Evolutionary conservation across 2,113 vertebrate species (phyloP).

Genomic region (Ophthalmolycus amberensis): DNA sequence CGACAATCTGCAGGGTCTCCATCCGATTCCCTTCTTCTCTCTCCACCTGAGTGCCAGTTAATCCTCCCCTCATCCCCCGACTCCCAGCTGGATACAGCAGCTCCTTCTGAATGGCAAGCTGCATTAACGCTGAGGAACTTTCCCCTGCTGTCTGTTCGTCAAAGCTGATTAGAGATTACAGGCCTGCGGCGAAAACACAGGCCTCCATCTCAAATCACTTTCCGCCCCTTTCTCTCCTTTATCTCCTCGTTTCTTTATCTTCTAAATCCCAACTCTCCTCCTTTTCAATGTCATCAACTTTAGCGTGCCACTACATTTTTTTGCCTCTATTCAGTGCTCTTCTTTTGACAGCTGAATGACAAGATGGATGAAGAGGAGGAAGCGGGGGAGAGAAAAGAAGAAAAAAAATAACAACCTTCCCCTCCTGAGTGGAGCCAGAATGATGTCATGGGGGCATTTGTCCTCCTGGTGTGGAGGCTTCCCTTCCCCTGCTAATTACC

Average conservation of each 20-base stretch:
- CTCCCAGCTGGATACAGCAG: slow-evolving; percentile 75
- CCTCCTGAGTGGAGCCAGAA: slow-evolving; percentile 71
- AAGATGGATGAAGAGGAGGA: slow-evolving; percentile 61
- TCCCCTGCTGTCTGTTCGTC: slow-evolving; percentile 76
- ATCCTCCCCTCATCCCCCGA: slow-evolving; percentile 76
- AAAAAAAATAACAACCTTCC: slow-evolving; percentile 35
- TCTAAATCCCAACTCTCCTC: slow-evolving; percentile 62
- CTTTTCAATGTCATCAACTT: slow-evolving; percentile 74
- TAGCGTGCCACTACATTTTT: slow-evolving; percentile 40
- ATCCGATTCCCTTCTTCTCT: slow-evolving; percentile 76
- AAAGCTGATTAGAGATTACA: slow-evolving; percentile 83
- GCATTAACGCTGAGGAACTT: slow-evolving; percentile 76
- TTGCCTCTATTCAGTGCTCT: slow-evolving; percentile 38
- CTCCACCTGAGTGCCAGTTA: slow-evolving; percentile 82
- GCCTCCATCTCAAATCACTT: slow-evolving; percentile 73
- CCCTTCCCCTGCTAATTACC: slow-evolving; percentile 86
- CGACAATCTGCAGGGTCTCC: slow-evolving; percentile 63
- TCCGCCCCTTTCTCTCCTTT: slow-evolving; percentile 45
- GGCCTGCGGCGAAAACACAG: slow-evolving; percentile 67
- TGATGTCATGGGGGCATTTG: slow-evolving; percentile 83
- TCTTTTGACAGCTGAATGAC: slow-evolving; percentile 59
- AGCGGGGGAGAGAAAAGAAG: not conserved
- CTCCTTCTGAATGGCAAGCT: slow-evolving; percentile 72
- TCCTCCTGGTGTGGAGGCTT: slow-evolving; percentile 83
- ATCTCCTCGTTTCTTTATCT: slow-evolving; percentile 67